Percentiles rank a stretch among this genome's conserved stretches.
Conservation (phyloP, 2,113 vertebrate genomes). For the Tapirus terrestris region DNA sequence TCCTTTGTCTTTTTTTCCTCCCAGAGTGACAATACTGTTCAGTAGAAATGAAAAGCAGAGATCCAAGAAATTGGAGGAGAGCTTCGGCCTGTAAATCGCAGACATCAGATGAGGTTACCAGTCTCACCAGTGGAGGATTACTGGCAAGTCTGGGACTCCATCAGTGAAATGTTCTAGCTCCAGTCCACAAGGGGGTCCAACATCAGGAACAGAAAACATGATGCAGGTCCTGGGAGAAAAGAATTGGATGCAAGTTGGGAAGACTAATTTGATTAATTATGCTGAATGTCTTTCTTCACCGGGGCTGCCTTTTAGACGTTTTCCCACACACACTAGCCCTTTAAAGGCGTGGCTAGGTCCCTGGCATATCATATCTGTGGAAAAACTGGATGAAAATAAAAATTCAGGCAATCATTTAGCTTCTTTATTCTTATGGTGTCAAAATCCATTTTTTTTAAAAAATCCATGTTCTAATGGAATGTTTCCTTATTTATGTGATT, state of each 20-base stretch:
- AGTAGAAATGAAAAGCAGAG: not conserved
- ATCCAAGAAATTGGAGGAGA: not conserved
- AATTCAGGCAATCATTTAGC: not conserved
- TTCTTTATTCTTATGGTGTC: not conserved
- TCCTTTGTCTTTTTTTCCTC: not conserved
- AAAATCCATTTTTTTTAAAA: not conserved
- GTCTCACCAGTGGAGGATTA: fast-evolving
- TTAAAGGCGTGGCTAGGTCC: not conserved
- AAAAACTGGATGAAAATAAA: not conserved
- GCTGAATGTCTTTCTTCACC: not conserved
- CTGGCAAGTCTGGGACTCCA: not conserved
- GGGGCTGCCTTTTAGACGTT: not conserved
- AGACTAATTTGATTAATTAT: not conserved
- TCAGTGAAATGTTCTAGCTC: not conserved
- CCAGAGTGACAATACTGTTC: not conserved
- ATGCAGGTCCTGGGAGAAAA: not conserved
- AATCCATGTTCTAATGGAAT: not conserved
- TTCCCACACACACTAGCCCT: not conserved
- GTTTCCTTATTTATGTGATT: not conserved
- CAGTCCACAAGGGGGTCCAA: not conserved
- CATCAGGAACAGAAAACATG: not conserved
- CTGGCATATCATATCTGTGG: not conserved
- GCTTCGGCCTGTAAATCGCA: not conserved
- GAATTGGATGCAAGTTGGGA: not conserved
- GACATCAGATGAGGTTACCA: fast-evolving